Percentiles rank a stretch among this genome's conserved stretches.
These are phyloP conservation scores for Agonopterix heracliana DNA, from an alignment of 2,888 invertebrate genomes.

Conservation along the genomic window DNA sequence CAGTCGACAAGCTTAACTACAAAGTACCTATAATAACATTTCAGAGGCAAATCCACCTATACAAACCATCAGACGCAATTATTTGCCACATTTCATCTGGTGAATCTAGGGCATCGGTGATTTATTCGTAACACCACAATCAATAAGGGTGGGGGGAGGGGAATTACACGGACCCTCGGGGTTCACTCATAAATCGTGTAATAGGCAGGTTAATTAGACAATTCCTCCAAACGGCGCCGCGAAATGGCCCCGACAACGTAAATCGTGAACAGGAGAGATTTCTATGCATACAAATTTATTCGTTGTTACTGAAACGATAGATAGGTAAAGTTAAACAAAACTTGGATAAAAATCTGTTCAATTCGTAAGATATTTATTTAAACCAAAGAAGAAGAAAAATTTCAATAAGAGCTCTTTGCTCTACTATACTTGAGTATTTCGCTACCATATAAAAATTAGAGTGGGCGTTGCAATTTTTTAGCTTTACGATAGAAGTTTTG, in stretches of 20 bases:
- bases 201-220: conserved; percentile 69
- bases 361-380: too few species aligned
- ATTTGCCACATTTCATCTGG: conserved; percentile 26
- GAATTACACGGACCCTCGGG: conserved; percentile 46
- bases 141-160: conserved; percentile 42
- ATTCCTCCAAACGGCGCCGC: conserved; percentile 52
- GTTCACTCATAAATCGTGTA: conserved; percentile 50
- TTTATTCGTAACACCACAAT: conserved; percentile 47
- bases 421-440: background rate
- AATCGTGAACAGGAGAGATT: conserved; percentile 38
- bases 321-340: too few species aligned
- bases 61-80: conserved; percentile 17
- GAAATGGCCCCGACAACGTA: conserved; percentile 35
- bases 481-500: conserved; percentile 41
- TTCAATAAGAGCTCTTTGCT: too few species aligned
- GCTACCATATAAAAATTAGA: conserved; percentile 14
- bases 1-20: too few species aligned
- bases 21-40: too few species aligned
- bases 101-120: conserved; percentile 34
- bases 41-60: too few species aligned
- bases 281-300: conserved; percentile 43
- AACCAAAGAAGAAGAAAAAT: too few species aligned
- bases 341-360: too few species aligned
- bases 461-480: conserved; percentile 34
- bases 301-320: conserved; percentile 12